Conservation (phyloP, 2,888 invertebrate species). For the Meiosimyza decipiens region DNA sequence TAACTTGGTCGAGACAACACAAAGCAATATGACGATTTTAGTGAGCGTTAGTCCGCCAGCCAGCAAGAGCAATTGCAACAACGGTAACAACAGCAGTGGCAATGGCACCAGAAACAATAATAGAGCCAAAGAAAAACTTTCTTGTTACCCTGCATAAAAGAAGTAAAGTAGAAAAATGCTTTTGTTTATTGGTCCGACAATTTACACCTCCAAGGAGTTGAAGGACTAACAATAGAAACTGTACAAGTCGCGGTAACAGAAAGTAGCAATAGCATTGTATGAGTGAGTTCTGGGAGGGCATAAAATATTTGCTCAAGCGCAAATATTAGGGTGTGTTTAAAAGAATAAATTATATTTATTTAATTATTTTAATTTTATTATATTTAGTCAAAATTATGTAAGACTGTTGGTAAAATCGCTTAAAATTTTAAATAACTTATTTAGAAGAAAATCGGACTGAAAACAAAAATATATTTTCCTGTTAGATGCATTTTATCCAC, state of each 20-base stretch:
- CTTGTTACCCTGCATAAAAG: constrained; percentile 21
- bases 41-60: constrained; percentile 15
- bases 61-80: constrained; percentile 29
- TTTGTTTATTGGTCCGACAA: constrained; percentile 61
- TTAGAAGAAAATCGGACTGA: no score
- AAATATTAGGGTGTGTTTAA: no score
- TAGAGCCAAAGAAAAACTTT: constrained; percentile 19
- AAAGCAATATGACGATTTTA: constrained; percentile 9
- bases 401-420: no score
- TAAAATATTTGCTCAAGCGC: constrained; percentile 50
- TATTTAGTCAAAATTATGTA: no score
- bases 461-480: no score
- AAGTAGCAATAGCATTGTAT: constrained; percentile 23
- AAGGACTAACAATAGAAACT: constrained; percentile 41
- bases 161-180: constrained; percentile 42
- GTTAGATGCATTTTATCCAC: no score
- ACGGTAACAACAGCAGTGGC: constrained; percentile 23
- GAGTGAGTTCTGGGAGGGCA: constrained; percentile 34
- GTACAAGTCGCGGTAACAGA: constrained; percentile 28
- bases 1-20: constrained; percentile 3
- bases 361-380: no score
- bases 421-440: no score
- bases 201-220: constrained; percentile 60
- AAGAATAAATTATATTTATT: no score
- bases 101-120: constrained; percentile 26